Percentiles rank a stretch among this genome's conserved stretches.
Evolutionary conservation across 2,888 invertebrate genomes (phyloP).

Genomic region (Pantelozetes paolii): DNA sequence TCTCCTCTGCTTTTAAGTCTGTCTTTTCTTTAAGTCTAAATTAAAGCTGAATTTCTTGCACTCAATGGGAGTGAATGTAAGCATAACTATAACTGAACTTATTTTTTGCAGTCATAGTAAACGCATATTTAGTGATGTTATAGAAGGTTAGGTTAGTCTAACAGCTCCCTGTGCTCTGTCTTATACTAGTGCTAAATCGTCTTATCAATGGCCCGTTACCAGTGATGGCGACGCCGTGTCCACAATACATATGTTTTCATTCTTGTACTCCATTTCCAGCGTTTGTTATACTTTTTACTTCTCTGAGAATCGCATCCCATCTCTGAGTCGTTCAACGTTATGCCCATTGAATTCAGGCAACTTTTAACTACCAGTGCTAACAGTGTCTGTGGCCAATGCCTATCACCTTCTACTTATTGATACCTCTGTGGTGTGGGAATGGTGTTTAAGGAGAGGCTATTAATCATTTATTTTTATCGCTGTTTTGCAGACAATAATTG

Average conservation of each 20-base stretch:
- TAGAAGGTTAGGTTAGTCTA: neutral
- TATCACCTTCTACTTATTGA: neutral
- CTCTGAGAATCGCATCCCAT: neutral
- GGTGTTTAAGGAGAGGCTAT: no score
- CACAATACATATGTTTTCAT: conserved; percentile 28
- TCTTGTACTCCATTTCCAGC: neutral
- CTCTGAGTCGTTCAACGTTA: neutral
- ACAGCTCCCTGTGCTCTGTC: neutral
- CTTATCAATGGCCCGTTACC: conserved; percentile 31
- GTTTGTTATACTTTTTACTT: neutral
- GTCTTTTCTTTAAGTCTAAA: neutral
- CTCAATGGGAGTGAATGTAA: neutral
- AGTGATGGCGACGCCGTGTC: conserved; percentile 28
- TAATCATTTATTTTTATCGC: no score
- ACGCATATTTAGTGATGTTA: neutral
- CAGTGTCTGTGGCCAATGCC: neutral
- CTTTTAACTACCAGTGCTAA: neutral
- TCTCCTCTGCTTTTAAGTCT: neutral
- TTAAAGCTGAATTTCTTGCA: neutral
- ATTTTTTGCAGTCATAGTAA: conserved; percentile 13
- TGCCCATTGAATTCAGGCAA: conserved; percentile 14
- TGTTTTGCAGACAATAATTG: no score
- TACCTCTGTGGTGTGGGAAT: no score
- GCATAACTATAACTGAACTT: neutral
- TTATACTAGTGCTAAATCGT: conserved; percentile 14